phyloP scores from a whole-genome alignment of 2,113 vertebrate species.

The Lycaon pictus region DNA sequence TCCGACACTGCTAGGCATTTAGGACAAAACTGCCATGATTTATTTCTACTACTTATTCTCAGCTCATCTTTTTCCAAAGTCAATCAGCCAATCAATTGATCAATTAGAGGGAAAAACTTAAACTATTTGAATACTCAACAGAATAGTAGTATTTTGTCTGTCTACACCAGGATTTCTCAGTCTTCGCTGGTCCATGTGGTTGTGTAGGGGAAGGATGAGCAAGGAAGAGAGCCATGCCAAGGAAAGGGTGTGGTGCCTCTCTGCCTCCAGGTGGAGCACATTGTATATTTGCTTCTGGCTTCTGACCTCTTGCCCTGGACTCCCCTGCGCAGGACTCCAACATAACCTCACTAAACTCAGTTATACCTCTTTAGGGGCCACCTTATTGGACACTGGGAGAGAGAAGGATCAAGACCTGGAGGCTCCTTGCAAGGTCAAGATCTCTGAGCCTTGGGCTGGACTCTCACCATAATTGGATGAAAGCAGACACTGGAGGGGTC shows the following conservation, averaged over 20 bases:
- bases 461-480: background rate
- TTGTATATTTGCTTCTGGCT: background rate
- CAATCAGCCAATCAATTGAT: background rate
- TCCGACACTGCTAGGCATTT: background rate
- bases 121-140: background rate
- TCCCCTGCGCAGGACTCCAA: background rate
- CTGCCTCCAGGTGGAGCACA: background rate
- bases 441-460: background rate
- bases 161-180: background rate
- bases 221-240: background rate
- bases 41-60: background rate
- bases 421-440: background rate
- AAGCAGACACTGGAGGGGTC: background rate
- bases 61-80: background rate
- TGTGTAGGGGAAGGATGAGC: background rate
- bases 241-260: rapidly evolving
- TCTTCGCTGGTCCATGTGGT: background rate
- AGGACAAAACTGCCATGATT: background rate
- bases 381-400: background rate
- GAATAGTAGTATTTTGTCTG: background rate
- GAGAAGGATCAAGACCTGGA: background rate
- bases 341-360: background rate
- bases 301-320: background rate
- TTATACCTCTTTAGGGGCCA: background rate
- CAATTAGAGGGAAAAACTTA: background rate